A percentile compares a stretch with the other conserved stretches of the same genome.
Evolutionary conservation across 2,113 vertebrate species (phyloP).

Genomic region (Brienomyrus brachyistius): DNA sequence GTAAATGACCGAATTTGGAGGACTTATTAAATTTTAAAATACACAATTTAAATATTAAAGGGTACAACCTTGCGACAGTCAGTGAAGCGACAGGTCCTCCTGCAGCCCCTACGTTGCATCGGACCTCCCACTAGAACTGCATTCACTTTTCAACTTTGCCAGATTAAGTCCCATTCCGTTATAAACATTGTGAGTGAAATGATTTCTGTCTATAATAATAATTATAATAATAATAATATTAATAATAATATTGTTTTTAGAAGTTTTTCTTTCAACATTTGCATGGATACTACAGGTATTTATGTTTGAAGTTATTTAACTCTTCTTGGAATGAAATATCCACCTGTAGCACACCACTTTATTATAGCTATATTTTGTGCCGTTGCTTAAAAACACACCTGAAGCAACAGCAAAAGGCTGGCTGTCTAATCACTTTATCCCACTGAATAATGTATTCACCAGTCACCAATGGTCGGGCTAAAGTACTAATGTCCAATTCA

Average conservation of each 20-base stretch:
- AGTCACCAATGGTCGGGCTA: not conserved
- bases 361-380: not conserved
- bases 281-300: not conserved
- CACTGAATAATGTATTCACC: not conserved
- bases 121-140: not conserved
- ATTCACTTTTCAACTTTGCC: not conserved
- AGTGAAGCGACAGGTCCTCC: not conserved
- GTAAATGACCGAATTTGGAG: not conserved
- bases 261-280: not conserved
- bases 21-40: not conserved
- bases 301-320: not conserved
- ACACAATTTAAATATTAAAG: not conserved
- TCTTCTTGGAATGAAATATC: not conserved
- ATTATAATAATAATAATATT: not conserved
- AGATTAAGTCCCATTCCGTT: not conserved
- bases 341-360: not conserved
- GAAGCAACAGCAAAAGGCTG: not conserved
- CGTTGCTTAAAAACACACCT: not conserved
- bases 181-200: not conserved
- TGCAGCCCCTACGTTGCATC: not conserved
- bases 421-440: not conserved
- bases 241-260: not conserved
- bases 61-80: too few relatives aligned
- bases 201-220: not conserved
- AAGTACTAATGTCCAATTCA: not conserved